Evolutionary conservation across 2,797 vertebrate genomes (phyloP), one percentile per base, ranked within the genome.

Genomic region (Microcaecilia unicolor): DNA sequence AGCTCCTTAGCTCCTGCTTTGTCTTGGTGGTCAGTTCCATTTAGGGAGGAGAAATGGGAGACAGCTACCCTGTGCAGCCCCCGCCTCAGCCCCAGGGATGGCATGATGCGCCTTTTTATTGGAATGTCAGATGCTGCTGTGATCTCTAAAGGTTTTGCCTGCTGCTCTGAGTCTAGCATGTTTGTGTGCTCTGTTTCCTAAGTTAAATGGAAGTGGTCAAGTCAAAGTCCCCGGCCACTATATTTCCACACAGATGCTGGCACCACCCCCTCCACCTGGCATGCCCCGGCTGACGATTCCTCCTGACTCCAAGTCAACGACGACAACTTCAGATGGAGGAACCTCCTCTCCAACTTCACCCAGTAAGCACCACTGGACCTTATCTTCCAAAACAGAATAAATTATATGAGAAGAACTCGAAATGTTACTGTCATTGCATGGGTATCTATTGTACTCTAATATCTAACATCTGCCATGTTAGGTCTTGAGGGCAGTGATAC

Each of bases 131-230:
- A n/a, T n/a, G n/a, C n/a, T n/a, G n/a, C n/a, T n/a, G n/a, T n/a
- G n/a, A n/a, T n/a, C n/a, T n/a, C n/a, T n/a, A n/a, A n/a, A n/a
- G n/a, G n/a, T n/a, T n/a, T n/a, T n/a, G n/a, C n/a, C n/a, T n/a
- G n/a, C n/a, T n/a, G n/a, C n/a, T n/a, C n/a, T n/a, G n/a, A n/a
- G n/a, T n/a, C n/a, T n/a, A n/a, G n/a, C n/a, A n/a, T 67, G 49
- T 72, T 54, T 70, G 50, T 67, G 50, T 72, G 67, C 59, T 66
- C 57, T 72, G 61, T 58, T 43, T 64, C 71, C 67, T 65, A 79
- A 94, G 92, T 76, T 93, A 71, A 95, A 91, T 67, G 91, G 92
- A 84, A 90, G 90, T 72, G 87, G 85, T 65, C 91, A 92, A 78
- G 81, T 93, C 61, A 95, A 91, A 79, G 84, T 92, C 57, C 77